Base-by-base conservation (phyloP, 2,888 invertebrate genomes). In the Apodemia zela region DNA sequence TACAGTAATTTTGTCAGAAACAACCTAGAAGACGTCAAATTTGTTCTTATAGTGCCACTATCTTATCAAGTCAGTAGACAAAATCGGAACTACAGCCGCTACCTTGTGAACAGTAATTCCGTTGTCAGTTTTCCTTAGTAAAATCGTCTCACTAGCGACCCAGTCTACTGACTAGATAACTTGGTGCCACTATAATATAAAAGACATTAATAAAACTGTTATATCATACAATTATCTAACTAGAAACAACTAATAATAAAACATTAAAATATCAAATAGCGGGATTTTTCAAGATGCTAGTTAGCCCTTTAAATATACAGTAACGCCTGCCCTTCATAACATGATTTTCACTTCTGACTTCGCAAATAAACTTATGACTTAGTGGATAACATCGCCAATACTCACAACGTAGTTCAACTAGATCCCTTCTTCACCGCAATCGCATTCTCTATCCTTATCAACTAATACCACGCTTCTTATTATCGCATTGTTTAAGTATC, bases 361-460 rank as follows among this genome's bases (percentile, higher is more conserved):
- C 33, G 38, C 25, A 42, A 49, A 63, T 33, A 59, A 54, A 18
- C 18, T 54, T 69, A 74, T 73, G 84, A 85, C 85, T 86, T 83
- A 82, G 85, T 78, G 78, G 78, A 77, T 81, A 79, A 80, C 42
- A 47, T 63, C 61, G 59, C 51, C 60, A 60, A 78, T 82, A 74
- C 78, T 79, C 78, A 75, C 72, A 71, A 33, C 69, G 75, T 73
- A 86, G 84, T 86, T 84, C 84, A 79, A 83, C 82, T 81, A 79
- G 75, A 78, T 78, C 75, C 75, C 70, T 33, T 18, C 49, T 21
- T 51, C 51, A 5, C 71, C 71, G 69, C 72, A 71, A 71, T 72
- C 68, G 49, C 65, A 58, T 60, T 71, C 76, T 45, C 38, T 42
- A 59, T 65, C 59, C 67, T 67, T 67, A 67, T 61, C 38, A 49